A percentile compares a stretch with the other conserved stretches of the same genome.
Conservation (phyloP, 2,113 vertebrate species). For the Scortum barcoo region DNA sequence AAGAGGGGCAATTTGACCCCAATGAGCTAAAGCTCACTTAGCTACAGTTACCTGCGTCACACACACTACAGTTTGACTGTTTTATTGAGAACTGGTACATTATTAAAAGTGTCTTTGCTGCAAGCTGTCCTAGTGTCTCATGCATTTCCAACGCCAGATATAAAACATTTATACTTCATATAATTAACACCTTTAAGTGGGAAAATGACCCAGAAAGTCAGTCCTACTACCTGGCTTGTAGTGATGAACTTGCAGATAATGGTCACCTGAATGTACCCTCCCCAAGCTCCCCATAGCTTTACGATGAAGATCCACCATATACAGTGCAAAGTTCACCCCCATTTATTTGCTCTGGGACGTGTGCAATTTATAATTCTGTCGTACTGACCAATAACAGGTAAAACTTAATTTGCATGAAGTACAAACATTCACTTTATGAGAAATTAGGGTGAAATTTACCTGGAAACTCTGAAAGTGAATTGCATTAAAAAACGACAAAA, state of each 20-base stretch:
- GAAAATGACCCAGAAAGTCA: conserved; percentile 15
- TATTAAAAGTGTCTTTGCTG: conserved; percentile 50
- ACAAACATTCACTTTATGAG: no score
- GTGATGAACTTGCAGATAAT: neutral
- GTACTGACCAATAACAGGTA: neutral
- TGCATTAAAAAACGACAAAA: neutral
- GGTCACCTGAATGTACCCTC: neutral
- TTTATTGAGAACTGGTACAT: conserved; percentile 51
- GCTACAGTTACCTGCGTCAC: conserved; percentile 46
- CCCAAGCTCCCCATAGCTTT: neutral
- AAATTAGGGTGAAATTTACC: neutral
- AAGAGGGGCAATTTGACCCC: conserved; percentile 37
- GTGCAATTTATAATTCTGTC: no score
- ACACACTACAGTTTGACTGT: conserved; percentile 34
- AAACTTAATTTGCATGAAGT: no score
- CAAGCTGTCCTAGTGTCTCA: conserved; percentile 18
- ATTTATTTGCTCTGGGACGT: neutral
- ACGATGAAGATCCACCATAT: neutral
- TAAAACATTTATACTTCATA: conserved; percentile 10
- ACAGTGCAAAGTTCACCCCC: neutral
- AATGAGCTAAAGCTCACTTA: conserved; percentile 54
- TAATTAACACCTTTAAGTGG: conserved; percentile 17
- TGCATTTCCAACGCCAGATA: conserved; percentile 1
- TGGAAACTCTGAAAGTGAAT: neutral
- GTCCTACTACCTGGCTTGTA: no score